A percentile compares a stretch with the other conserved stretches of the same genome.
Evolutionary conservation across 2,797 vertebrate genomes (phyloP).

Genomic region (Poeciliopsis turneri): DNA sequence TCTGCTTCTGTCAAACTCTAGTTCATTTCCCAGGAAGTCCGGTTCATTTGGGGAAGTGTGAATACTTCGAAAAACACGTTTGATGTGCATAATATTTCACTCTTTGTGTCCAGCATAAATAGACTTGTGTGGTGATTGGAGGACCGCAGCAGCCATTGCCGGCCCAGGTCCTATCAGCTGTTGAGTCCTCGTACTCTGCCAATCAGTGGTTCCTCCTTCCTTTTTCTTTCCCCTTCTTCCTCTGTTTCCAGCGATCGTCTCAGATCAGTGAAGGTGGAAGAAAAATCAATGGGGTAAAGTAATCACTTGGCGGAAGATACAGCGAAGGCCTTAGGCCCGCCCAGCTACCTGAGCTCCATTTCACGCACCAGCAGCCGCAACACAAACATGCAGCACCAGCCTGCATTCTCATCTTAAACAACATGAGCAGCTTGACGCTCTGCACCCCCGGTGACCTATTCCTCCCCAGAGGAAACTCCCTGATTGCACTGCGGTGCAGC

Average conservation of each 20-base stretch:
- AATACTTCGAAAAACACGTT: background rate
- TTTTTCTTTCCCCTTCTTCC: background rate
- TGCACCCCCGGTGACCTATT: constrained; percentile 65
- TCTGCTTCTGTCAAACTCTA: background rate
- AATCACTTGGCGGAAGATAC: constrained; percentile 82
- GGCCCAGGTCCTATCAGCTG: constrained; percentile 73
- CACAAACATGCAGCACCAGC: constrained; percentile 76
- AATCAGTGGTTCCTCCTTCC: constrained; percentile 68
- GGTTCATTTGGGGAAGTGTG: background rate
- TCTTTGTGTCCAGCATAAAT: background rate
- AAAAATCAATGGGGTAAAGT: constrained; percentile 83
- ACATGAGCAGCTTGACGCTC: constrained; percentile 64
- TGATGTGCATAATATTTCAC: background rate
- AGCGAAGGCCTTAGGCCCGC: constrained; percentile 75
- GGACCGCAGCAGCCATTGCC: constrained; percentile 58
- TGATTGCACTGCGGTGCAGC: constrained; percentile 71
- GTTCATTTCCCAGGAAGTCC: background rate
- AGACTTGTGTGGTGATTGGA: constrained; percentile 29
- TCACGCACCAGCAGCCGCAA: constrained; percentile 81
- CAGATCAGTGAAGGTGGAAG: constrained; percentile 78
- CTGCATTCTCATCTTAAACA: constrained; percentile 76
- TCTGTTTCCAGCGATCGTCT: constrained; percentile 73
- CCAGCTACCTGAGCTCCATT: constrained; percentile 84
- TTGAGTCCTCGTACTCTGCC: constrained; percentile 74
- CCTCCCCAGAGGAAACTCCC: constrained; percentile 78